Evolutionary conservation across 2,797 vertebrate species (phyloP), one percentile per base, ranked within the genome.

Genomic region (Enteromius radiatus): DNA sequence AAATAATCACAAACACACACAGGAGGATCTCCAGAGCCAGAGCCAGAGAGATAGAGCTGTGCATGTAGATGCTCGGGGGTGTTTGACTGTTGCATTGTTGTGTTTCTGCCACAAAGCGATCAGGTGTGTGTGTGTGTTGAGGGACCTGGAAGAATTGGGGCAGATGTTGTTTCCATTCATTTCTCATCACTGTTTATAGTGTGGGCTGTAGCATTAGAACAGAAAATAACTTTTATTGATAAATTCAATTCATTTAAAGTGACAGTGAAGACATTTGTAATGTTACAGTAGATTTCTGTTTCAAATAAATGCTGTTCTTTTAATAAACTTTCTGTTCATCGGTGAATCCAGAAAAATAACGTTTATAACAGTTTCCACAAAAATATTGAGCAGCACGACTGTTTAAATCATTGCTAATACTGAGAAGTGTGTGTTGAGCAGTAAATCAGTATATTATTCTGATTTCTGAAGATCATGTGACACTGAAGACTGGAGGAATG

Each of bases 91-190:
- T 74, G 38, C 12, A 68, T 61, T 67, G 56, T 12, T 74, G 41
- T 74, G 2, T 73, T 45, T 71, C 3, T 59, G 14, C 10, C 38
- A 23, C 23, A 61, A 26, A 26, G 23, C 23, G 23, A 26, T 59
- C 56, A 41, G 36, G 12, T 67, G 71, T 64, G 76, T 64, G 65
- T 67, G 69, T 84, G 68, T 84, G 56, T 61, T 61, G 56, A 61
- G 56, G 56, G 56, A 15, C 23, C 23, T 61, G 56, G 56, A 61
- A 5, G 5, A 61, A 61, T 1, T 70, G 7, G 5, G 23, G 8
- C 43, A 19, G 68, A 70, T 70, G 41, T 45, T 69, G 26, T 69
- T 45, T 69, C n/a, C n/a, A 45, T 23, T 28, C 3, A 45, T 26
- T 45, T 26, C 41, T 69, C 67, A 69, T 70, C n/a, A 43, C 38